phyloP scores from a whole-genome alignment of 1,140 invertebrate species.

The Solen grandis region DNA sequence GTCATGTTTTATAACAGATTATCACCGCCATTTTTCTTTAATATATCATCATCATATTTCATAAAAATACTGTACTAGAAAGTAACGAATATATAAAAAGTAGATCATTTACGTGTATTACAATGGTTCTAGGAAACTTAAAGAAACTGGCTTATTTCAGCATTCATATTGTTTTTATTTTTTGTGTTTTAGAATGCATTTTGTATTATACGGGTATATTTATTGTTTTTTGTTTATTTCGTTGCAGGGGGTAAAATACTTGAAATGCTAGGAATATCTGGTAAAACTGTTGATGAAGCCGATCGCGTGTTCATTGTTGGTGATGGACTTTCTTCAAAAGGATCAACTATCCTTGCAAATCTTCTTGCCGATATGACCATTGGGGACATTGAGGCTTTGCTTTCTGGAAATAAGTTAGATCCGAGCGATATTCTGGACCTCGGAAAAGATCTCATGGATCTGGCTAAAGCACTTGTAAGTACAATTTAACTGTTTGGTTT shows the following conservation, averaged over 20 bases:
- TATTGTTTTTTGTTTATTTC: not conserved
- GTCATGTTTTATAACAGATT: too few relatives aligned
- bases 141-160: too few relatives aligned
- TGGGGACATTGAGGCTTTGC: constrained; percentile 62
- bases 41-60: too few relatives aligned
- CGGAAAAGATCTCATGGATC: constrained; percentile 64
- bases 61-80: too few relatives aligned
- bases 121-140: too few relatives aligned
- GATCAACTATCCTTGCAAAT: constrained; percentile 58
- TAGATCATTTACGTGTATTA: too few relatives aligned
- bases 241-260: constrained; percentile 55
- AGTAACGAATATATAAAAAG: too few relatives aligned
- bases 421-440: constrained; percentile 60
- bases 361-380: constrained; percentile 72
- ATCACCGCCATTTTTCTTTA: too few relatives aligned
- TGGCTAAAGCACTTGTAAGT: constrained; percentile 60
- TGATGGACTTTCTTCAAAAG: constrained; percentile 62
- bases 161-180: too few relatives aligned
- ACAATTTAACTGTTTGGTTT: too few relatives aligned
- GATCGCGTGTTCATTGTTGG: constrained; percentile 64
- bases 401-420: constrained; percentile 66
- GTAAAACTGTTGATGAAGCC: constrained; percentile 48
- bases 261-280: constrained; percentile 47
- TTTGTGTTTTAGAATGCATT: too few relatives aligned
- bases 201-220: too few relatives aligned